Evolutionary conservation across 2,797 vertebrate species (phyloP).

Genomic region (Nyctalus aviator): DNA sequence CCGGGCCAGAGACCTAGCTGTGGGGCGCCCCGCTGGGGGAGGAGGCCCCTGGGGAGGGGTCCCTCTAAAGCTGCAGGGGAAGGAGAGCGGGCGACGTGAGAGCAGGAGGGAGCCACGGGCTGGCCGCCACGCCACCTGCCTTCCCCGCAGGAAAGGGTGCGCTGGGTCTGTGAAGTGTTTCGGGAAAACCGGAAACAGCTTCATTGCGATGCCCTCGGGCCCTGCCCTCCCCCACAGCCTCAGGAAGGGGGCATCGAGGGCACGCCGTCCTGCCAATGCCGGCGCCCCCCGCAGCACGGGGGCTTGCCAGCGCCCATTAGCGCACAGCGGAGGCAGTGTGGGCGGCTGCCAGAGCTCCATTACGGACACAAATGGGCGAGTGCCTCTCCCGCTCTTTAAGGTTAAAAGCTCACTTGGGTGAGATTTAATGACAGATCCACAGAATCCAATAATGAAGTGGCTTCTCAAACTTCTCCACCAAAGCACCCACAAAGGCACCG

Average conservation of each 20-base stretch:
- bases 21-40: background rate
- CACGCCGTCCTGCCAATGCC: background rate
- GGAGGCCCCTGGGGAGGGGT: background rate
- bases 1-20: background rate
- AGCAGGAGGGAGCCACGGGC: background rate
- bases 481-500: slow-evolving; percentile 18
- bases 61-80: background rate
- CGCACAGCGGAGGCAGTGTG: background rate
- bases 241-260: background rate
- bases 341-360: slow-evolving; percentile 59
- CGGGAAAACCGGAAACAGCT: background rate
- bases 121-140: background rate
- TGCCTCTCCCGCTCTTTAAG: slow-evolving; percentile 60
- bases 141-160: background rate
- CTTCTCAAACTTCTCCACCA: slow-evolving; percentile 61
- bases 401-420: slow-evolving; percentile 67
- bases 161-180: background rate
- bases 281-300: background rate
- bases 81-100: background rate
- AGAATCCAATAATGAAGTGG: slow-evolving; percentile 57
- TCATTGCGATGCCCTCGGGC: background rate
- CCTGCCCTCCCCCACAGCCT: background rate
- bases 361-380: slow-evolving; percentile 41
- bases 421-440: slow-evolving; percentile 44
- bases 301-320: background rate